Evolutionary conservation across 2,797 vertebrate genomes (phyloP).

Genomic region (Garrulus glandarius): DNA sequence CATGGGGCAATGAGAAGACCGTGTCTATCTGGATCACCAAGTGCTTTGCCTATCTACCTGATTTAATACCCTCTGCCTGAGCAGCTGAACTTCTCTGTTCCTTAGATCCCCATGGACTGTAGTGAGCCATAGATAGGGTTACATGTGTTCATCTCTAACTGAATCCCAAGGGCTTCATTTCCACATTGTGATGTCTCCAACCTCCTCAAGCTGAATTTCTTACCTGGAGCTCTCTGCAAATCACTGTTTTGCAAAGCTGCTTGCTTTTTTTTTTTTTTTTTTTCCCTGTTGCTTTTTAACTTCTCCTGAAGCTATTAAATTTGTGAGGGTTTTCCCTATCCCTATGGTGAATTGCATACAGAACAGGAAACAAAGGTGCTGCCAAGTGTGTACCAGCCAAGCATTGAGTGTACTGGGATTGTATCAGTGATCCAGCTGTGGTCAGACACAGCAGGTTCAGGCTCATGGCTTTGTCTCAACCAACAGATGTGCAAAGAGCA

Average conservation of each 20-base stretch:
- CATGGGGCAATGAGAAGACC: background rate
- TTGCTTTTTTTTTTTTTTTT: background rate
- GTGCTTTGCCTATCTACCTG: background rate
- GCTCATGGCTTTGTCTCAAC: background rate
- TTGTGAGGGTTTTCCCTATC: background rate
- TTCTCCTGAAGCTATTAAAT: background rate
- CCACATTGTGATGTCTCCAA: background rate
- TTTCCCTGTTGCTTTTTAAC: background rate
- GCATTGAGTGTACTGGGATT: accelerated
- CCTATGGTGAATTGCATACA: background rate
- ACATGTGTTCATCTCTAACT: background rate
- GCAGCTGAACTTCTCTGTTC: background rate
- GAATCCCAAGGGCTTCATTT: background rate
- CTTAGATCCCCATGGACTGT: background rate
- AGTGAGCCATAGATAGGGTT: background rate
- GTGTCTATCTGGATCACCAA: background rate
- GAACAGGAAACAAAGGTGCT: background rate
- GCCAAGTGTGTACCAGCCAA: background rate
- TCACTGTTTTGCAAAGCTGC: background rate
- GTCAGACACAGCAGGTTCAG: background rate
- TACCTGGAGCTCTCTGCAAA: background rate
- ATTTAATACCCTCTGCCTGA: background rate
- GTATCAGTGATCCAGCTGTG: background rate
- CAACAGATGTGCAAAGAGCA: background rate
- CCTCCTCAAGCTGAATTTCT: background rate